Conservation (phyloP, 2,797 vertebrate species). For the Lagodon rhomboides region DNA sequence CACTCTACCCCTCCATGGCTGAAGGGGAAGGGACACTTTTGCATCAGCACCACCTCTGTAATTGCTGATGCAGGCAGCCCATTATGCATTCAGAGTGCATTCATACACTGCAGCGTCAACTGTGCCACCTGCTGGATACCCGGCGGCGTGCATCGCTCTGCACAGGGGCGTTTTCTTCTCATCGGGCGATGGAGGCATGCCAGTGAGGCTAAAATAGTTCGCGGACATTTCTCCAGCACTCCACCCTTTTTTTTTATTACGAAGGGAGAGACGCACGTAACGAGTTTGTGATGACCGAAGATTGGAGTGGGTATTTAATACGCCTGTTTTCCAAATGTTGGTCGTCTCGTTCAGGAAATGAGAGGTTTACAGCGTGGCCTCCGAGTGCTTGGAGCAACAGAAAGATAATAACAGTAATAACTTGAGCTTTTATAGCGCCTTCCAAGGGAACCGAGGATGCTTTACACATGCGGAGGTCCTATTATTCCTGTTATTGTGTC, state of each 20-base stretch:
- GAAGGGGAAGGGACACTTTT: constrained; percentile 40
- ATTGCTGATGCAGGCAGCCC: constrained; percentile 70
- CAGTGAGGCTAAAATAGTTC: constrained; percentile 59
- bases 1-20: constrained; percentile 9
- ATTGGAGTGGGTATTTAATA: not conserved
- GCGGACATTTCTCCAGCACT: constrained; percentile 29
- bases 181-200: constrained; percentile 33
- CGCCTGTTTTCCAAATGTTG: not conserved
- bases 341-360: not conserved
- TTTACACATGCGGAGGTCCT: not conserved
- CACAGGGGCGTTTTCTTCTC: constrained; percentile 54
- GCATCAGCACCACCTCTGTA: constrained; percentile 66
- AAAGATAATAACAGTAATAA: constrained; percentile 18
- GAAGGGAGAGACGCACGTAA: constrained; percentile 27
- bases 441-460: not conserved
- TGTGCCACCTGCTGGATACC: constrained; percentile 78
- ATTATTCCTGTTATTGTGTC: constrained; percentile 20
- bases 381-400: constrained; percentile 22
- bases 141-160: constrained; percentile 26
- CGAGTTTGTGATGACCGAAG: constrained; percentile 22
- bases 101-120: constrained; percentile 63
- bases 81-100: constrained; percentile 70
- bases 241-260: constrained; percentile 65
- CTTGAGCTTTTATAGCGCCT: not conserved
- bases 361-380: constrained; percentile 10